Conservation (phyloP, 2,113 vertebrate genomes). For the Melanerpes formicivorus region DNA sequence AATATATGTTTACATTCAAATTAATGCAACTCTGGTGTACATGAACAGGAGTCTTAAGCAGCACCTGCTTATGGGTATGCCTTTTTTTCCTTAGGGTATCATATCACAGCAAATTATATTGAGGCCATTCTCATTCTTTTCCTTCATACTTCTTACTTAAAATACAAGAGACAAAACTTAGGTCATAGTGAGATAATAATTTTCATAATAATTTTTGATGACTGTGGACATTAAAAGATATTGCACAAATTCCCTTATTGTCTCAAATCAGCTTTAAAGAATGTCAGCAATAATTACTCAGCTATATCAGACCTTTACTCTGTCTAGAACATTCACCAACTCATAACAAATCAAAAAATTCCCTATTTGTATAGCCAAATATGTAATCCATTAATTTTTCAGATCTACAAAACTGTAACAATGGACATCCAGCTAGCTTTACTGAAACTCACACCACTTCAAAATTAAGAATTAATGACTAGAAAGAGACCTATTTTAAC, state of each 20-base stretch:
- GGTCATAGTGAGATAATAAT: background rate
- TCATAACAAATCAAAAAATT: background rate
- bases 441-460: background rate
- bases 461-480: background rate
- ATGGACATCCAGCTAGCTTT: background rate
- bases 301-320: background rate
- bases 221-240: background rate
- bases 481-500: background rate
- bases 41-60: background rate
- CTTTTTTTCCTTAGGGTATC: background rate
- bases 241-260: background rate
- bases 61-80: fast-evolving
- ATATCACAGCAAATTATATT: background rate
- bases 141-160: background rate
- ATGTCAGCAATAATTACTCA: background rate
- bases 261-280: background rate
- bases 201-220: background rate
- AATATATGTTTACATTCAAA: background rate
- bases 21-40: background rate
- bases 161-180: background rate
- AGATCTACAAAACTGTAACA: background rate
- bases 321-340: background rate
- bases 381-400: background rate
- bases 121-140: background rate
- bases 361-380: background rate